These are phyloP conservation scores for Romanomermis culicivorax DNA, from an alignment of 2,888 invertebrate species.

Conservation along the genomic window DNA sequence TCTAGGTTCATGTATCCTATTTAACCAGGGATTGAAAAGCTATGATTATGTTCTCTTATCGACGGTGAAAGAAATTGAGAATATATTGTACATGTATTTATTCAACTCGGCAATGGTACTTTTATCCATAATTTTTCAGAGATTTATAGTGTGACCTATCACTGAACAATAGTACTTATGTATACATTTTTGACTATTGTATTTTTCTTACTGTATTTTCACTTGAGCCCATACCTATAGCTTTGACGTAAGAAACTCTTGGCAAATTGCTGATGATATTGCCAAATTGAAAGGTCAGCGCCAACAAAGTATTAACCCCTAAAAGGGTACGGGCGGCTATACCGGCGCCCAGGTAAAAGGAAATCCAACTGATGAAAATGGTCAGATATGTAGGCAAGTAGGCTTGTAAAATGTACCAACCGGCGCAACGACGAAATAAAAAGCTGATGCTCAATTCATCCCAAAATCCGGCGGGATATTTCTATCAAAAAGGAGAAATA, in stretches of 20 bases:
- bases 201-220: not conserved
- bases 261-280: constrained; percentile 6
- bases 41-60: too few relatives aligned
- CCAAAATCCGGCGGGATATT: constrained; percentile 9
- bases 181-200: not conserved
- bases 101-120: too few relatives aligned
- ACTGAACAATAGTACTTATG: too few relatives aligned
- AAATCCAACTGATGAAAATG: constrained; percentile 8
- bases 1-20: too few relatives aligned
- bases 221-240: not conserved
- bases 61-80: too few relatives aligned
- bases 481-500: not conserved
- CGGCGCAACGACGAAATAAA: constrained; percentile 2
- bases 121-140: too few relatives aligned
- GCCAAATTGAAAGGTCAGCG: constrained; percentile 7
- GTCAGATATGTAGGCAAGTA: constrained; percentile 7
- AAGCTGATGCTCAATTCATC: constrained; percentile 6
- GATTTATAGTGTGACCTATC: too few relatives aligned
- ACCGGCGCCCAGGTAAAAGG: constrained; percentile 4
- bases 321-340: constrained; percentile 5
- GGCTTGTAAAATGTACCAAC: constrained; percentile 8
- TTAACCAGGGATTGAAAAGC: too few relatives aligned
- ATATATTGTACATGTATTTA: too few relatives aligned
- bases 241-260: constrained; percentile 1
- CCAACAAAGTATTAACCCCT: constrained; percentile 5